Evolutionary conservation across 2,113 vertebrate species (phyloP).

Genomic region (Plecturocebus donacophilus): DNA sequence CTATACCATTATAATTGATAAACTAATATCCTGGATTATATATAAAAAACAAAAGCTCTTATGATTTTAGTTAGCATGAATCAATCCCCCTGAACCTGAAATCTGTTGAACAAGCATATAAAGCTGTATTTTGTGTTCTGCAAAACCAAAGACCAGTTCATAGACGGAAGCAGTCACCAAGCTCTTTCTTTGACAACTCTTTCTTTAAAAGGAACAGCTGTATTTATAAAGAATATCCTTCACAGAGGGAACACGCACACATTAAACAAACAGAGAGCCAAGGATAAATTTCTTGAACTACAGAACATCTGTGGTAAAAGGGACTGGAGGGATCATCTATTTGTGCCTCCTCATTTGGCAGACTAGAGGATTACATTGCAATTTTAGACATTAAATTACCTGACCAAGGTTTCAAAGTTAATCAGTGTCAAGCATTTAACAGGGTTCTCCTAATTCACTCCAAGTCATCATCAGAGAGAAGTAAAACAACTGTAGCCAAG

Average conservation of each 20-base stretch:
- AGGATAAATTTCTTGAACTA: slow-evolving; percentile 15
- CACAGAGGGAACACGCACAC: not conserved
- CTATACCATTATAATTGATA: not conserved
- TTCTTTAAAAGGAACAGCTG: not conserved
- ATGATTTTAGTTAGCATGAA: slow-evolving; percentile 13
- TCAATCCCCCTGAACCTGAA: not conserved
- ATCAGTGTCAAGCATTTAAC: not conserved
- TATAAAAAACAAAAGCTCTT: not conserved
- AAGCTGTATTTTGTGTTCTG: slow-evolving; percentile 15
- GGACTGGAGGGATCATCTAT: not conserved
- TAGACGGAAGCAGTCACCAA: not conserved
- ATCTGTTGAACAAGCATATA: not conserved
- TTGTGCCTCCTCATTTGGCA: slow-evolving; percentile 30
- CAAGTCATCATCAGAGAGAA: not conserved
- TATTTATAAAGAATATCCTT: slow-evolving; percentile 8
- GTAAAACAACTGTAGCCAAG: not conserved
- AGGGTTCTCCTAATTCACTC: not conserved
- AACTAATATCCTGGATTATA: not conserved
- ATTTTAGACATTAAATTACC: not conserved
- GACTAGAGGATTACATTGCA: not conserved
- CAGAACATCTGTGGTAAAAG: not conserved
- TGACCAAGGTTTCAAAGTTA: not conserved
- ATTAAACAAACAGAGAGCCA: not conserved
- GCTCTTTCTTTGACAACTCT: not conserved
- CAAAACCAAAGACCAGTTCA: not conserved